Evolutionary conservation across 2,113 vertebrate genomes (phyloP).

Genomic region (Malaclemys terrapin): DNA sequence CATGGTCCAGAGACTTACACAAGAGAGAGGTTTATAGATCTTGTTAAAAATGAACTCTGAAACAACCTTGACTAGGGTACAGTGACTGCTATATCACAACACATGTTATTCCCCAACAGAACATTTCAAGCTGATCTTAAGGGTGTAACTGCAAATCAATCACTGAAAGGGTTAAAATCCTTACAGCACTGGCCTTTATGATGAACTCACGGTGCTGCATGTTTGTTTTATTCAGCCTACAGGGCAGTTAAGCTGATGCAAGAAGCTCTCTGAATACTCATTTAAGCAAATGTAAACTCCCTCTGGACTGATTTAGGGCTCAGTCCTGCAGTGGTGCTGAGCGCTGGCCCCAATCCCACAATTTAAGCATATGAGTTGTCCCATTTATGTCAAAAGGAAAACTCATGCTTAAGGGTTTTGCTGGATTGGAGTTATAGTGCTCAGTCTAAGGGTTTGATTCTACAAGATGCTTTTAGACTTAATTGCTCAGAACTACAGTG

Average conservation of each 20-base stretch:
- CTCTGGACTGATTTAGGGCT: not conserved
- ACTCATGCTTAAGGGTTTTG: not conserved
- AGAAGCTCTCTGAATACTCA: not conserved
- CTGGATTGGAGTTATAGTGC: not conserved
- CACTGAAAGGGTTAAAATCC: not conserved
- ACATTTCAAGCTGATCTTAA: not conserved
- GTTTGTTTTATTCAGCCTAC: rapidly evolving
- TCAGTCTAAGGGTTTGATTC: not conserved
- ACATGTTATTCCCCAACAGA: not conserved
- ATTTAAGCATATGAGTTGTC: not conserved
- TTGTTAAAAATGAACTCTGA: not conserved
- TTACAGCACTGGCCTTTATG: not conserved
- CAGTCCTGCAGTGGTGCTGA: not conserved
- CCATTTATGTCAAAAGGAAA: not conserved
- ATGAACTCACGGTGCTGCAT: not conserved
- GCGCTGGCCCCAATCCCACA: not conserved
- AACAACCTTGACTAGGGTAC: not conserved
- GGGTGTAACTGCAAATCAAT: not conserved
- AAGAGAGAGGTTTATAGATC: not conserved
- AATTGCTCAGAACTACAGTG: not conserved
- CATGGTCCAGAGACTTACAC: not conserved
- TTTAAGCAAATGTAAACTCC: not conserved
- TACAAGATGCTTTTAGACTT: not conserved
- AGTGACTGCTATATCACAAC: not conserved
- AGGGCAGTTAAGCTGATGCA: not conserved